Conservation (phyloP, 1,140 invertebrate genomes). For the Drosophila ficusphila region DNA sequence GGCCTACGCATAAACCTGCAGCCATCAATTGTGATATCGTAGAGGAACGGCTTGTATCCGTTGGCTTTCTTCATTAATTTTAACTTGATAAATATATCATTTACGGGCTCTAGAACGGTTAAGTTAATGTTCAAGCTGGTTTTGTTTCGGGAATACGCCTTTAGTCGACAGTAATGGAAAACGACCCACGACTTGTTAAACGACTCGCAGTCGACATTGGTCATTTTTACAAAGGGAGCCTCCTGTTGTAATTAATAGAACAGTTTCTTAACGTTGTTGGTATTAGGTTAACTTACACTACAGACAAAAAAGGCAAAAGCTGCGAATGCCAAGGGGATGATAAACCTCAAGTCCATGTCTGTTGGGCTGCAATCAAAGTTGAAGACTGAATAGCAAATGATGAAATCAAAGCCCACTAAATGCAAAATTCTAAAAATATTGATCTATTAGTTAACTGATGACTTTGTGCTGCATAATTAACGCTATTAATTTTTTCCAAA, state of each 20-base stretch:
- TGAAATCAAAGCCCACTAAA: no score
- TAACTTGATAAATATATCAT: conserved; percentile 3
- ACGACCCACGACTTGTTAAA: conserved; percentile 45
- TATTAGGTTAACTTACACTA: neutral
- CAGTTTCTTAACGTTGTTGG: no score
- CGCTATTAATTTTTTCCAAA: no score
- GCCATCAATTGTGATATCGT: conserved; percentile 24
- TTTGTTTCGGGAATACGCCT: conserved; percentile 33
- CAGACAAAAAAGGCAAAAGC: neutral
- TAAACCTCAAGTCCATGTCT: neutral
- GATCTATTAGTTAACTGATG: no score
- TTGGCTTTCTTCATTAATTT: conserved; percentile 27
- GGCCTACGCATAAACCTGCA: conserved; percentile 33
- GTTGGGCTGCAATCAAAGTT: neutral
- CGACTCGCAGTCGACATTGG: conserved; percentile 34
- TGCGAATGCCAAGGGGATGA: neutral
- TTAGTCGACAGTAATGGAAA: conserved; percentile 25
- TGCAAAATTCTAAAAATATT: no score
- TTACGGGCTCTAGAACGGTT: conserved; percentile 7
- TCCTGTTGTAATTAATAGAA: no score
- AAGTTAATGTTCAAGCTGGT: conserved; percentile 30
- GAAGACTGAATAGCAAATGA: no score
- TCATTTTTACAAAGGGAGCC: conserved; percentile 23
- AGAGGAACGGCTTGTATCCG: conserved; percentile 31
- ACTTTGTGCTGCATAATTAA: no score